Conservation (phyloP, 2,888 invertebrate genomes). For the Papilio protenor region DNA sequence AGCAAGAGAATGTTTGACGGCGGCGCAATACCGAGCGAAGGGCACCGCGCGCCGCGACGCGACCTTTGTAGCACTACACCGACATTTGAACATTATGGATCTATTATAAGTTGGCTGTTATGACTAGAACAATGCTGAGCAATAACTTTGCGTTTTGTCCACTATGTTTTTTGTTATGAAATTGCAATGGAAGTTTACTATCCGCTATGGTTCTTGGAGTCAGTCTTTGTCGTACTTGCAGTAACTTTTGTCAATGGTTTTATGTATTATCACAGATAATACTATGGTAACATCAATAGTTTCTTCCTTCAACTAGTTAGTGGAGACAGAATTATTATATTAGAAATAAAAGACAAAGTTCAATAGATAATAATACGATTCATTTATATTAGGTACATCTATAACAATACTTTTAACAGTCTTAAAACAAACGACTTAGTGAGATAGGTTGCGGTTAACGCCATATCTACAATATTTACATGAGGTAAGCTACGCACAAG, state of each 20-base stretch:
- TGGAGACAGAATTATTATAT: not conserved
- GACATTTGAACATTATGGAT: conserved; percentile 55
- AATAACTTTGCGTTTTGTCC: conserved; percentile 3
- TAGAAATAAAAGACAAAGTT: conserved; percentile 50
- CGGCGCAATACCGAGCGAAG: conserved; percentile 53
- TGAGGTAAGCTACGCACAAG: conserved; percentile 67
- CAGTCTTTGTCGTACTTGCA: not conserved
- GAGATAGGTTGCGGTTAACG: conserved; percentile 74
- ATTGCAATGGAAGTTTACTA: not conserved
- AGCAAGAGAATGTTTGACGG: conserved; percentile 55
- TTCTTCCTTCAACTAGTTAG: not conserved
- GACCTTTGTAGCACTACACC: conserved; percentile 55
- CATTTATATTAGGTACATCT: conserved; percentile 80
- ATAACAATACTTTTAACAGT: conserved; percentile 84
- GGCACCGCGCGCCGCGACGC: conserved; percentile 53
- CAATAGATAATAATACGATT: conserved; percentile 66
- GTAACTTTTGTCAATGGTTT: not conserved
- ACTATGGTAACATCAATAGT: not conserved
- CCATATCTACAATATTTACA: conserved; percentile 79
- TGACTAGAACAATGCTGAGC: conserved; percentile 1
- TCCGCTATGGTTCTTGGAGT: not conserved
- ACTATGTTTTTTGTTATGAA: not conserved
- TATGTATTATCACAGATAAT: not conserved
- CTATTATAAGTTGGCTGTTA: conserved; percentile 14
- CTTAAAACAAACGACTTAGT: conserved; percentile 83